Percentiles rank a stretch among this genome's conserved stretches.
phyloP scores from a whole-genome alignment of 2,113 vertebrate species.

The Drymodes brunneopygia region DNA sequence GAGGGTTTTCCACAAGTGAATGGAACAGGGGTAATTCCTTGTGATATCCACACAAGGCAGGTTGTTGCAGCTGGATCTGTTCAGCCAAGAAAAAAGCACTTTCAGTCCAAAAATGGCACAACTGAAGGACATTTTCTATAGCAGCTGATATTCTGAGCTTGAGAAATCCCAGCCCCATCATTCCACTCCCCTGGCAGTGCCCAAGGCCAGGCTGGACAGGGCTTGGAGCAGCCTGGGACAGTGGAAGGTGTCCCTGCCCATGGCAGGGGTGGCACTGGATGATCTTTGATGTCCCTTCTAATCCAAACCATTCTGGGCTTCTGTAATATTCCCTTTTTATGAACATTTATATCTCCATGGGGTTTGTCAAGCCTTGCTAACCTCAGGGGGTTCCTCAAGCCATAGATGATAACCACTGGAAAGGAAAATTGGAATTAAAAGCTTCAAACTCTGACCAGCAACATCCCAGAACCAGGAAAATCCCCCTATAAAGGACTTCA shows the following conservation, averaged over 20 bases:
- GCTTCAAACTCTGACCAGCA: not conserved
- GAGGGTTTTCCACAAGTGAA: accelerated
- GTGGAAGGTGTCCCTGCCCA: not conserved
- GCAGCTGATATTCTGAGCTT: not conserved
- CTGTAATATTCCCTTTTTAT: not conserved
- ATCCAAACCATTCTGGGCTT: not conserved
- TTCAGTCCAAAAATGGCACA: not conserved
- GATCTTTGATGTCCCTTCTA: not conserved
- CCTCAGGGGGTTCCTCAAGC: not conserved
- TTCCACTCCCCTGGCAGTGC: not conserved
- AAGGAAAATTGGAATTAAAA: not conserved
- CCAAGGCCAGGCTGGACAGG: not conserved
- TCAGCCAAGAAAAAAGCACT: not conserved
- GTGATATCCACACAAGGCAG: not conserved
- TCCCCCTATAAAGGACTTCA: no score
- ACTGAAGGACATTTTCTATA: not conserved
- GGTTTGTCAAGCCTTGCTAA: not conserved
- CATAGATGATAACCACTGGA: not conserved
- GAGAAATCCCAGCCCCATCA: not conserved
- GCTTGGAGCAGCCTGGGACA: not conserved
- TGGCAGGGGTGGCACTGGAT: not conserved
- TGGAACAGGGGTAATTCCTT: not conserved
- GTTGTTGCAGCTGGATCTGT: not conserved
- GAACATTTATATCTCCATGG: not conserved
- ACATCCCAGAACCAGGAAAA: not conserved